phyloP scores from a whole-genome alignment of 2,888 invertebrate species.

The Xylota segnis region DNA sequence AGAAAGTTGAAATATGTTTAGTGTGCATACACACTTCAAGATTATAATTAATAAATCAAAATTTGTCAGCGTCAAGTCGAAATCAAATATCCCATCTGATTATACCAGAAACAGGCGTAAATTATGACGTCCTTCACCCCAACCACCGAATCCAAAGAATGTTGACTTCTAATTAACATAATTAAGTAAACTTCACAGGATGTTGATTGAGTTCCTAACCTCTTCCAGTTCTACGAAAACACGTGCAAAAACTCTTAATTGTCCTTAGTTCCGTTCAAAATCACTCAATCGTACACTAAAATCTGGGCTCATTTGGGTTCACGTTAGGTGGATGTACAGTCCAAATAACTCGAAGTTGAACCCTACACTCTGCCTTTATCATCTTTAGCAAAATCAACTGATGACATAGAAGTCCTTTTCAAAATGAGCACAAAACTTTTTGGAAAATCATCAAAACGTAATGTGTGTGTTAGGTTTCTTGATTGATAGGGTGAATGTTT shows the following conservation, averaged over 20 bases:
- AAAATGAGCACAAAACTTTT: slow-evolving; percentile 13
- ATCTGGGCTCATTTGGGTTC: neutral
- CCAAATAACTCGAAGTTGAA: slow-evolving; percentile 6
- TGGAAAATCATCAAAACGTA: slow-evolving; percentile 1
- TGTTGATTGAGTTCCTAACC: slow-evolving; percentile 24
- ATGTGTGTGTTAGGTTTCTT: slow-evolving; percentile 5
- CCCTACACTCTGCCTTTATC: neutral
- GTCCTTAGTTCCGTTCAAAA: slow-evolving; percentile 17
- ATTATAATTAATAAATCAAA: neutral
- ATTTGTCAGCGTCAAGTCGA: neutral
- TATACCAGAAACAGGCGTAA: neutral
- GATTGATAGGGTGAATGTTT: slow-evolving; percentile 1
- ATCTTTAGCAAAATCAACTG: neutral
- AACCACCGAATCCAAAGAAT: neutral
- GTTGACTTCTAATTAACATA: slow-evolving; percentile 28
- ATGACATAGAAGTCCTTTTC: neutral
- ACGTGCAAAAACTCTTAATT: slow-evolving; percentile 19
- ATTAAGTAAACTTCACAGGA: slow-evolving; percentile 18
- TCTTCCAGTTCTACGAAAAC: slow-evolving; percentile 12
- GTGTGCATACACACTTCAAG: too few species aligned
- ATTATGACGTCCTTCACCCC: neutral
- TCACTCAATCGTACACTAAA: slow-evolving; percentile 9
- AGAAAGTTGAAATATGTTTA: too few species aligned
- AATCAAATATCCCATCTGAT: neutral
- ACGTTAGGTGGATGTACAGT: neutral